These are phyloP conservation scores for Theristicus caerulescens DNA, from an alignment of 2,113 vertebrate genomes.

Conservation along the genomic window DNA sequence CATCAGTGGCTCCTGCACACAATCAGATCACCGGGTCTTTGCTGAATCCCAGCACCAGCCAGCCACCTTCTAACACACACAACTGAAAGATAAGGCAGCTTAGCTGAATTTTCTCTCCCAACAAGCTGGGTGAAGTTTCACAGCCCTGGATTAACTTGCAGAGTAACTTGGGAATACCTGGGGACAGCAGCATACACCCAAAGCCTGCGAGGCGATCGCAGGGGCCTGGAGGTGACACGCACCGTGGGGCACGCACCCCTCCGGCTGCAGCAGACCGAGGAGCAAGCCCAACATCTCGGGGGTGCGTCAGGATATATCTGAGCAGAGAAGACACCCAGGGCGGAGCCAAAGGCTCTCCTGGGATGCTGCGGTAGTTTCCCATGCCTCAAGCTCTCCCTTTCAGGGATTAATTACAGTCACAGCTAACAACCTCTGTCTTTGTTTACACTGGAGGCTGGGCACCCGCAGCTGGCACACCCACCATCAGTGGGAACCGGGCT, in stretches of 20 bases:
- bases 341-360: background rate
- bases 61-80: background rate
- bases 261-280: fast-evolving
- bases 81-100: background rate
- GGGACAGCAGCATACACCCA: fast-evolving
- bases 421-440: background rate
- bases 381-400: background rate
- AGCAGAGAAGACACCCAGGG: background rate
- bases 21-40: background rate
- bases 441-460: background rate
- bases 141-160: background rate
- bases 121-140: background rate
- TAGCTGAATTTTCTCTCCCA: background rate
- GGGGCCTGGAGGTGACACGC: fast-evolving
- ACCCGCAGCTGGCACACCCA: background rate
- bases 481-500: background rate
- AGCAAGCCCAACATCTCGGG: background rate
- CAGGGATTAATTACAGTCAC: background rate
- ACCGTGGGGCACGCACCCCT: fast-evolving
- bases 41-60: background rate
- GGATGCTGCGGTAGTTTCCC: background rate
- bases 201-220: fast-evolving
- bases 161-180: background rate
- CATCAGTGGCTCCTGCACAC: background rate
- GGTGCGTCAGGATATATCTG: fast-evolving